phyloP scores from a whole-genome alignment of 1,140 invertebrate genomes.

The Trinorchestia longiramus region DNA sequence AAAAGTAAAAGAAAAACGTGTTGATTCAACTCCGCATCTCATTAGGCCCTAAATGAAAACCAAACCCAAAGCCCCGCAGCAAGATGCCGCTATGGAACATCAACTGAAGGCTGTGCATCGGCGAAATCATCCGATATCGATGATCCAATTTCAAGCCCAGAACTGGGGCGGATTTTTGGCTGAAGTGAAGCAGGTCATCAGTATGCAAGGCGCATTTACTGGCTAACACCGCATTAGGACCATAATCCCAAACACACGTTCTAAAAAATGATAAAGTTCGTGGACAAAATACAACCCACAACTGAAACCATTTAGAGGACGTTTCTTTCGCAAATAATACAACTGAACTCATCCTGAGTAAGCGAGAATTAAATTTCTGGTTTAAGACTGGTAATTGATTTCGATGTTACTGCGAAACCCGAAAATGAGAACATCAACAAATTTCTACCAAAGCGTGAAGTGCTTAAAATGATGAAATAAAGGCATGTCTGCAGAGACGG shows the following conservation, averaged over 20 bases:
- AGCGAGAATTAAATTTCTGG: too few species aligned
- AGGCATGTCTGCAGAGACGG: not conserved
- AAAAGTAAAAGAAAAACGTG: not conserved
- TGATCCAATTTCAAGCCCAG: constrained; percentile 51
- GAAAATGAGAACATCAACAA: not conserved
- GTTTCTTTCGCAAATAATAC: not conserved
- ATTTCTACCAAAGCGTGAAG: not conserved
- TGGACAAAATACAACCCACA: not conserved
- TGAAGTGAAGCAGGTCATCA: constrained; percentile 42
- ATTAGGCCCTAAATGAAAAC: not conserved
- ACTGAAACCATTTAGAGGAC: not conserved
- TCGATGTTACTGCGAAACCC: not conserved
- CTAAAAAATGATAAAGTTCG: not conserved
- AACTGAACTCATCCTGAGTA: not conserved
- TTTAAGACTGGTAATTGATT: not conserved
- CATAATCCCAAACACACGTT: not conserved
- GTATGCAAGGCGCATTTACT: constrained; percentile 48
- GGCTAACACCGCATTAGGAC: constrained; percentile 28
- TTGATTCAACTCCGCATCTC: not conserved
- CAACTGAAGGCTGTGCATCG: not conserved
- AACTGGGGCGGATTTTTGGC: constrained; percentile 15
- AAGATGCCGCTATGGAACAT: constrained; percentile 30
- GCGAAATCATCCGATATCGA: constrained; percentile 47
- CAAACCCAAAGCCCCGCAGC: not conserved
- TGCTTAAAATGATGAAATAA: not conserved